Evolutionary conservation across 1,140 invertebrate species (phyloP).

Genomic region (Meloidogyne floridensis): DNA sequence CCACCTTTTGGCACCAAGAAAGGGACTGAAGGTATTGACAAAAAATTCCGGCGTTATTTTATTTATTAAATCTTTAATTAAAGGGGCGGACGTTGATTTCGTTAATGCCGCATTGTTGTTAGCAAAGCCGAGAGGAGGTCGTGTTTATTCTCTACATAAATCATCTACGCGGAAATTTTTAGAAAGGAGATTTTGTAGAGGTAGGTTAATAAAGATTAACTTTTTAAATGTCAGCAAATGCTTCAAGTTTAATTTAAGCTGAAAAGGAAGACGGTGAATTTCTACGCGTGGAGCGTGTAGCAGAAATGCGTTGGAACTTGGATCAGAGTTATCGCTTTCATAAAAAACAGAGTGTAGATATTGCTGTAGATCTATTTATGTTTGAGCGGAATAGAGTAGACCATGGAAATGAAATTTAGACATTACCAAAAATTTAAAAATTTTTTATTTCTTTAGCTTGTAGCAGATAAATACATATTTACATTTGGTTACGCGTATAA

Average conservation of each 20-base stretch:
- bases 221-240: too few species aligned
- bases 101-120: constrained; percentile 31
- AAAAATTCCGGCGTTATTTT: too few species aligned
- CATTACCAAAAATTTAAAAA: too few species aligned
- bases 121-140: constrained; percentile 26
- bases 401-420: too few species aligned
- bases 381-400: constrained; percentile 13
- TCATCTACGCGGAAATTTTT: constrained; percentile 26
- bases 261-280: too few species aligned
- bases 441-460: too few species aligned
- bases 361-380: constrained; percentile 39
- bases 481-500: too few species aligned
- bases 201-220: too few species aligned
- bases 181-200: constrained; percentile 14
- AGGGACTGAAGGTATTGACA: constrained; percentile 29
- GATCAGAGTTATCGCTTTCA: constrained; percentile 31
- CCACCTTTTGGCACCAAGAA: constrained; percentile 46
- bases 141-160: constrained; percentile 40
- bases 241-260: too few species aligned
- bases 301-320: constrained; percentile 29
- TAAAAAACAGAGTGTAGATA: constrained; percentile 34
- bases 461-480: too few species aligned
- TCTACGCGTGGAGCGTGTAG: too few species aligned
- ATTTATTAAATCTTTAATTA: not conserved
- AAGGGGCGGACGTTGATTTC: constrained; percentile 42